Evolutionary conservation across 2,888 invertebrate species (phyloP).

Genomic region (Venusia cambrica): DNA sequence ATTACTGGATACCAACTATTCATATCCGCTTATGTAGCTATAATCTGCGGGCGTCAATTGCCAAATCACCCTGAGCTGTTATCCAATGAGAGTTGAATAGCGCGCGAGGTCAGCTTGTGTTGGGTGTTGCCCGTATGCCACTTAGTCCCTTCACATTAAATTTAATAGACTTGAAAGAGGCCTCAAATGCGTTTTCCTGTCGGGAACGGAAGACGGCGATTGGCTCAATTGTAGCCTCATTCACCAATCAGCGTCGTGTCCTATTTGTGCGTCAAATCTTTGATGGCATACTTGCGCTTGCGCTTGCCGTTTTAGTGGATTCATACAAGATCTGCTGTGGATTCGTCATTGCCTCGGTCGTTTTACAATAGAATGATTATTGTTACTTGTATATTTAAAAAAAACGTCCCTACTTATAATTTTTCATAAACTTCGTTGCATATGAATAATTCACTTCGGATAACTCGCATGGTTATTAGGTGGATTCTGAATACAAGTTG

Average conservation of each 20-base stretch:
- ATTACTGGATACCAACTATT: slow-evolving; percentile 66
- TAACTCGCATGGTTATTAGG: too few species aligned
- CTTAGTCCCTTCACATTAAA: slow-evolving; percentile 78
- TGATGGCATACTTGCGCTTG: slow-evolving; percentile 26
- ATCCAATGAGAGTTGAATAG: slow-evolving; percentile 26
- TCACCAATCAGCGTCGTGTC: slow-evolving; percentile 71
- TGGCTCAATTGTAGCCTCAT: slow-evolving; percentile 74
- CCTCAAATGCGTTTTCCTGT: slow-evolving; percentile 71
- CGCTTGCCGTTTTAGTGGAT: too few species aligned
- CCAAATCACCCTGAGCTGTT: slow-evolving; percentile 42
- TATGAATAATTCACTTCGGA: too few species aligned
- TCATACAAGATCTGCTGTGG: too few species aligned
- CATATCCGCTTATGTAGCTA: slow-evolving; percentile 70
- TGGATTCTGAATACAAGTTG: too few species aligned
- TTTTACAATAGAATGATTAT: too few species aligned
- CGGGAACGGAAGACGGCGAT: slow-evolving; percentile 75
- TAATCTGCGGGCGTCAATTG: slow-evolving; percentile 62
- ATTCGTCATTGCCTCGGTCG: too few species aligned
- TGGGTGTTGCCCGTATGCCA: slow-evolving; percentile 68
- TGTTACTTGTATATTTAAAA: too few species aligned
- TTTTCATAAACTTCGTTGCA: too few species aligned
- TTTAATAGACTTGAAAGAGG: slow-evolving; percentile 76
- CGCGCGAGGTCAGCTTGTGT: slow-evolving; percentile 43
- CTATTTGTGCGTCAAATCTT: slow-evolving; percentile 44
- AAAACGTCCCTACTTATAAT: too few species aligned